Base-by-base conservation (phyloP, 1,140 invertebrate species). In the Polypedilum pembai region DNA sequence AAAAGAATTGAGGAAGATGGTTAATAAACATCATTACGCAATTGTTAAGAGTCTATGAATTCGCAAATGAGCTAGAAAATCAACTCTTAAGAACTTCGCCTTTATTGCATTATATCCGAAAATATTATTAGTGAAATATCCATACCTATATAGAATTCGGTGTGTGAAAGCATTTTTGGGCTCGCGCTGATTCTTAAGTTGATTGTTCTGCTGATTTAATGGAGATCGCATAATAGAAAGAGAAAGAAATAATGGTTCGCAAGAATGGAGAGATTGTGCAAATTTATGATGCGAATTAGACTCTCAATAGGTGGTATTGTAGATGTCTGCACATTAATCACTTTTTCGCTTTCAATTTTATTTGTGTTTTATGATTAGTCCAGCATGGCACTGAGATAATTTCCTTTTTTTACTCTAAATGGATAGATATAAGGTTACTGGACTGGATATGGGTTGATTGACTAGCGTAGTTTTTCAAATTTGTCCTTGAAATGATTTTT, bases 1-100 rank as follows among this genome's bases (percentile, higher is more conserved):
- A 45, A 45, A 56, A 56, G 45, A 56, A n/a, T 56, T 56, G 24
- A 33, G 5, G 24, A 33, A 33, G 24, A 33, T 33, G 24, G 12
- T 56, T 56, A 56, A 56, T 56, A 56, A 56, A 56, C 45, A 56
- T 56, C 45, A 56, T 56, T 56, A 56, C n/a, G n/a, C 45, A 56
- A 56, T 56, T 56, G 45, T 56, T 56, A 56, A 56, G 24, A 33
- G 45, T 56, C n/a, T 56, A 56, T 56, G 45, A 56, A 56, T 56
- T n/a, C n/a, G 12, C n/a, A 56, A 56, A 56, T 56, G 45, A 56
- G 45, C 45, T 56, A 56, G 24, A 56, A 56, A 56, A 56, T 56
- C 45, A 56, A 56, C 45, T 56, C 45, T 56, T 56, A n/a, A 56
- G 12, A n/a, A 56, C 45, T 15, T n/a, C n/a, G 12, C 45, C 15